These are phyloP conservation scores for Hippoglossus stenolepis DNA, from an alignment of 2,113 vertebrate species.

Conservation along the genomic window DNA sequence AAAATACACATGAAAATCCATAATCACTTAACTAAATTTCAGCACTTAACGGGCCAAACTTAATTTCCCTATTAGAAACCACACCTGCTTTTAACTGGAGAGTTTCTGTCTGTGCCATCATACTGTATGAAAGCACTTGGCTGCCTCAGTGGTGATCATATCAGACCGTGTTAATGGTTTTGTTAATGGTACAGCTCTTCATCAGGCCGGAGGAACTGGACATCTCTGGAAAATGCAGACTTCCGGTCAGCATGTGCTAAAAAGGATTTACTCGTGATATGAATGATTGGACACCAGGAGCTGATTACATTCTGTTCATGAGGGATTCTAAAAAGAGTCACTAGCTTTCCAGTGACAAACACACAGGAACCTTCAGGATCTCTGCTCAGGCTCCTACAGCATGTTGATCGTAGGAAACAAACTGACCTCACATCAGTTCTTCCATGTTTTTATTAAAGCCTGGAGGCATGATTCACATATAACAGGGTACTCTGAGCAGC, in stretches of 20 bases:
- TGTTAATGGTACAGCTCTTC: constrained; percentile 26
- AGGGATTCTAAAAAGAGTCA: constrained; percentile 8
- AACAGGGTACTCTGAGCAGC: too few species aligned
- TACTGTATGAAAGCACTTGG: constrained; percentile 30
- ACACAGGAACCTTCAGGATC: background rate
- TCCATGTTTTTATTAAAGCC: background rate
- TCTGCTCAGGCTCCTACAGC: background rate
- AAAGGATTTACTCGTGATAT: constrained; percentile 5
- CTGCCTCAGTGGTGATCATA: constrained; percentile 20
- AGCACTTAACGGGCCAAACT: constrained; percentile 36
- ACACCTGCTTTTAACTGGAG: constrained; percentile 47
- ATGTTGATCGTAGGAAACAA: too few species aligned
- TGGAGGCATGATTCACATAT: background rate
- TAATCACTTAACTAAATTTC: constrained; percentile 21
- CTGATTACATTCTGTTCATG: background rate
- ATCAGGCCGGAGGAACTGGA: constrained; percentile 3
- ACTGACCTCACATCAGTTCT: background rate
- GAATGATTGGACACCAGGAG: background rate
- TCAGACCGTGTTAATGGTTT: constrained; percentile 48
- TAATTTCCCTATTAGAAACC: constrained; percentile 31
- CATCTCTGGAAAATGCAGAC: background rate
- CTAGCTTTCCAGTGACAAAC: background rate
- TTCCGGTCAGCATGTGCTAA: constrained; percentile 3
- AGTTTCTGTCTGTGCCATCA: constrained; percentile 10
- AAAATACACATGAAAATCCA: background rate